Base-by-base conservation (phyloP, 2,888 invertebrate genomes). In the Melieria omissa region DNA sequence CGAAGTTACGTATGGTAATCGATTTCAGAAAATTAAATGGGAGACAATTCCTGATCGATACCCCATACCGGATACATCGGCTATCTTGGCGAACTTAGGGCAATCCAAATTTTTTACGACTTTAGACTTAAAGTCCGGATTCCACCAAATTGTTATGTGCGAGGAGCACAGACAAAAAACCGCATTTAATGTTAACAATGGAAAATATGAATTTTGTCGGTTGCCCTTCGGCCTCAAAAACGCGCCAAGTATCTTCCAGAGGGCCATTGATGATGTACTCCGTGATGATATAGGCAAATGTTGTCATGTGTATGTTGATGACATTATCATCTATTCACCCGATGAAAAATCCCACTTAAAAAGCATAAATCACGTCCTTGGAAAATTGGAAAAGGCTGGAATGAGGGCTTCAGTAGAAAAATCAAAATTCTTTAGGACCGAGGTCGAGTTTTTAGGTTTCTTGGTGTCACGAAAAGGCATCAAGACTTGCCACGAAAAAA, bases 401-500 rank as follows among this genome's bases (percentile, higher is more conserved):
- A 29, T 29, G 29, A 29, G 29, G 29, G 29, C 29, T 29, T 29
- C 29, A 29, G 29, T 29, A 29, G 29, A 29, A 29, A 29, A 29
- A 29, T 29, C 29, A 29, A 29, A 29, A 29, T 29, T 29, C 29
- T 29, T 29, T 29, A 29, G 29, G 29, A 29, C 29, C 29, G 29
- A 29, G 2, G 29, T 29, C 29, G 29, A 73, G 41, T 75, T 73
- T 54, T 57, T 73, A 7, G 75, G 69, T 5, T 75, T 73, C 44
- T 7, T 75, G 0, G 64, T 75, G 10, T 75, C 73, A 6, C 14
- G 9, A 12, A 66, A 65, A 10, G 72, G 62, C 4, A 72, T 75
- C 14, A 72, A 57, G 47, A 75, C 72, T 52, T 65, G 69, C 29
- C 74, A 65, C 42, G 58, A 63, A 16, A 71, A 75, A 55, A 70